A percentile compares a stretch with the other conserved stretches of the same genome.
These are phyloP conservation scores for Archegozetes longisetosus DNA, from an alignment of 1,140 invertebrate genomes.

Conservation along the genomic window DNA sequence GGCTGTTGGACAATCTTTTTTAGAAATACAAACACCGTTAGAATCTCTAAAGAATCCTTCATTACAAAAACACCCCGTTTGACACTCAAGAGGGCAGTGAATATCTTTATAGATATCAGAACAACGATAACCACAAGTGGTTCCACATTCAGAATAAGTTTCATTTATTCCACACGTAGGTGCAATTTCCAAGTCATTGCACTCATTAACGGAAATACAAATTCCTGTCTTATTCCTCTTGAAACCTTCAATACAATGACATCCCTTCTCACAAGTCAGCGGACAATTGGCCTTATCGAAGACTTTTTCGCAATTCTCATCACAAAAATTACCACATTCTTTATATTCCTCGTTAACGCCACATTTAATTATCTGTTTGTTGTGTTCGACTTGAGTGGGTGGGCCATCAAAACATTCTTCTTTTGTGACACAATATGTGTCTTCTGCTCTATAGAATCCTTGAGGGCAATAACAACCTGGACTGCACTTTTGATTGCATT, in stretches of 20 bases:
- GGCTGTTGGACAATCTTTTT: neutral
- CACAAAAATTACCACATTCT: neutral
- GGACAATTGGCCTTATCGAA: neutral
- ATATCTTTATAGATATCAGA: neutral
- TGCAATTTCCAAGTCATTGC: no score
- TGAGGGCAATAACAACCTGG: neutral
- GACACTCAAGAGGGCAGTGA: neutral
- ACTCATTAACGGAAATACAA: neutral
- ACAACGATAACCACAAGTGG: constrained; percentile 8
- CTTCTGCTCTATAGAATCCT: neutral
- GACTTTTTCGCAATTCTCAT: neutral
- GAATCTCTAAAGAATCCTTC: neutral
- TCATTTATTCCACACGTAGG: constrained; percentile 1
- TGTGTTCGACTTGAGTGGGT: neutral
- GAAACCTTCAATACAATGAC: neutral
- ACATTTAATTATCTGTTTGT: neutral
- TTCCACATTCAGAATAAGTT: constrained; percentile 8
- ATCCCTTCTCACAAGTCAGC: neutral
- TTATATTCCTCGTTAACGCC: neutral
- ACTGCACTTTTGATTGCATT: neutral
- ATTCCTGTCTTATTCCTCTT: neutral
- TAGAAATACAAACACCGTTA: neutral
- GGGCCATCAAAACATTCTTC: neutral
- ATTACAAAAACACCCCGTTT: neutral
- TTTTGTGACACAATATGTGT: neutral